Base-by-base conservation (phyloP, 2,888 invertebrate genomes). In the Cynaeus angustus region DNA sequence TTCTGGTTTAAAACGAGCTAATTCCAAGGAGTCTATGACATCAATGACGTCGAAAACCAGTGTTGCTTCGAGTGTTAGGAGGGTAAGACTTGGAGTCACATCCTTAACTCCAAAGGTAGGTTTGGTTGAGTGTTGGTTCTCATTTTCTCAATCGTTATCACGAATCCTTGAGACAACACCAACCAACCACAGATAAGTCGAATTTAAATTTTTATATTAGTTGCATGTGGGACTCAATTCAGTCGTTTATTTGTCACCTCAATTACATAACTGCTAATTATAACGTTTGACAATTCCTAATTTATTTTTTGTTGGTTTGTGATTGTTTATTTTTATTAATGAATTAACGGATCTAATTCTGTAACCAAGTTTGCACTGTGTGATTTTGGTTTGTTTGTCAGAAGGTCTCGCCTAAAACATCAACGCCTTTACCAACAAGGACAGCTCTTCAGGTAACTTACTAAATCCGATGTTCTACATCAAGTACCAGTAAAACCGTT, bases 21-120 rank as follows among this genome's bases (percentile, higher is more conserved):
- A 94, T 79, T 97, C 97, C 8, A 91, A 94, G 79, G 96, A 96
- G 83, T 97, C 97, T 45, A 88, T 97, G 80, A 89, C 91, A 48
- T 90, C 90, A 3, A 82, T 85, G 71, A 84, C 87, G 66, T 84
- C 85, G 9, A 78, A 80, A 72, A 79, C 80, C 3, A 83, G 84
- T 58, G 85, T 83, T 10, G 85, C 84, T 30, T 88, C 89, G 75
- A 87, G 88, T 78, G 86, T 87, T 79, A 87, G 89, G 87, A 90
- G 94, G 92, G 94, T 91, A 90, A 91, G 91, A 86, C 91, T 94
- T 82, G 92, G 92, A 81, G 90, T 91, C 83, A 90, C 90, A 80
- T 90, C 91, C 80, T 87, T 92, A 82, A 87, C 88, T 61, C 81
- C 89, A n/a, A 89, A 90, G 89, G 89, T 89, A 88, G 88, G 89